phyloP scores from a whole-genome alignment of 2,113 vertebrate genomes.

The Scalopus aquaticus region DNA sequence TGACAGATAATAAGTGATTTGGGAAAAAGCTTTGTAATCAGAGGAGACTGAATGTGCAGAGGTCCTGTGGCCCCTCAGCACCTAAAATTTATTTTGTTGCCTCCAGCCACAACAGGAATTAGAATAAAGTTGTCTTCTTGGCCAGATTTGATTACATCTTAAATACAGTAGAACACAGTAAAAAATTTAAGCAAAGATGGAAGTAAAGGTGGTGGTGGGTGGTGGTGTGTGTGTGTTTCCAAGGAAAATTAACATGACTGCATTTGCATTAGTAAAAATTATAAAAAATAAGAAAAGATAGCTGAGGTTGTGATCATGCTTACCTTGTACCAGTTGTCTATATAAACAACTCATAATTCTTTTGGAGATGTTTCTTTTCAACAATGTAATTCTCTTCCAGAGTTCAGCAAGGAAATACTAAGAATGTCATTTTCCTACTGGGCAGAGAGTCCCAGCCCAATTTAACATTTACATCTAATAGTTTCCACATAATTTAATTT shows the following conservation, averaged over 20 bases:
- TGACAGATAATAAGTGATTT: too few species aligned
- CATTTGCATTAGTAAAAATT: neutral
- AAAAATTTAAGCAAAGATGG: neutral
- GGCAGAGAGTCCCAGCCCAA: conserved; percentile 56
- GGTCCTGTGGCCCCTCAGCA: neutral
- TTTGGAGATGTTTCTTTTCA: conserved; percentile 34
- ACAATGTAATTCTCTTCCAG: conserved; percentile 48
- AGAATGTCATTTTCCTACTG: conserved; percentile 62
- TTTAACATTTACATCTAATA: conserved; percentile 55
- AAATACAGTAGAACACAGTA: neutral
- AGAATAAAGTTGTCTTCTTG: neutral
- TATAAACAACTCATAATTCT: conserved; percentile 62
- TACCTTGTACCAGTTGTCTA: conserved; percentile 33
- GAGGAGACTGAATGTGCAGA: neutral
- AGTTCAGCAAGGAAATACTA: conserved; percentile 70
- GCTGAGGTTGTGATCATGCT: neutral
- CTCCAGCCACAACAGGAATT: neutral
- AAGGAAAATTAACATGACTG: neutral
- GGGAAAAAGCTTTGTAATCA: neutral
- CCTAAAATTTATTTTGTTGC: too few species aligned
- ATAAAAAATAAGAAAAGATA: conserved; percentile 4
- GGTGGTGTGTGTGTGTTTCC: neutral
- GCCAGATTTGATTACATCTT: neutral
- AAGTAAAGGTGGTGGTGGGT: neutral
- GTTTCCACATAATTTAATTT: conserved; percentile 31